Conservation (phyloP, 2,113 vertebrate genomes). For the Urocitellus parryii region DNA sequence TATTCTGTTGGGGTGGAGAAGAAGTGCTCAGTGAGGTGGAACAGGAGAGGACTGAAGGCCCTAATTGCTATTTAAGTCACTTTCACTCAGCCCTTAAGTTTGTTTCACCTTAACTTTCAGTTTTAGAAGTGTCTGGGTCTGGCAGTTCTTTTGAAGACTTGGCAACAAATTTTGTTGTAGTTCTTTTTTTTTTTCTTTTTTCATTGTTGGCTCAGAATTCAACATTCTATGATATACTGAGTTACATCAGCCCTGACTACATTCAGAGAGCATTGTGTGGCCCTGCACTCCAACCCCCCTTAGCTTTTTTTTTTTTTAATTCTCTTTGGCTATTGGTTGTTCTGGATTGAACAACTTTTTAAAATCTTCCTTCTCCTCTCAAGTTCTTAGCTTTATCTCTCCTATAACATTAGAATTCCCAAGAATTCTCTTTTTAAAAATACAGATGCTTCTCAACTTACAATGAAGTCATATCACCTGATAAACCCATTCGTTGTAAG, state of each 20-base stretch:
- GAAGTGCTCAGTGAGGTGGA: background rate
- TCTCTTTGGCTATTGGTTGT: background rate
- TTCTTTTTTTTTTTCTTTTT: background rate
- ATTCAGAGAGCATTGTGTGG: background rate
- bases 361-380: background rate
- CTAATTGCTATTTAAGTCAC: background rate
- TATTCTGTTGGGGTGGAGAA: background rate
- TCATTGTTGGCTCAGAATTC: background rate
- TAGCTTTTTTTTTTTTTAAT: background rate
- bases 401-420: slow-evolving; percentile 14
- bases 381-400: slow-evolving; percentile 36
- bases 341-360: background rate
- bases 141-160: background rate
- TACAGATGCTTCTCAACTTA: background rate
- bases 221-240: slow-evolving; percentile 7
- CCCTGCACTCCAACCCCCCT: background rate
- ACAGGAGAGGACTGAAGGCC: background rate
- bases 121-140: background rate
- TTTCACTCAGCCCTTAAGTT: background rate
- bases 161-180: background rate
- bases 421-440: slow-evolving; percentile 39
- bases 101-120: background rate
- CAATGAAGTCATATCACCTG: background rate
- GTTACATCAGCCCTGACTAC: background rate
- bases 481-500: background rate